Evolutionary conservation across 2,113 vertebrate species (phyloP).

Genomic region (Nymphicus hollandicus): DNA sequence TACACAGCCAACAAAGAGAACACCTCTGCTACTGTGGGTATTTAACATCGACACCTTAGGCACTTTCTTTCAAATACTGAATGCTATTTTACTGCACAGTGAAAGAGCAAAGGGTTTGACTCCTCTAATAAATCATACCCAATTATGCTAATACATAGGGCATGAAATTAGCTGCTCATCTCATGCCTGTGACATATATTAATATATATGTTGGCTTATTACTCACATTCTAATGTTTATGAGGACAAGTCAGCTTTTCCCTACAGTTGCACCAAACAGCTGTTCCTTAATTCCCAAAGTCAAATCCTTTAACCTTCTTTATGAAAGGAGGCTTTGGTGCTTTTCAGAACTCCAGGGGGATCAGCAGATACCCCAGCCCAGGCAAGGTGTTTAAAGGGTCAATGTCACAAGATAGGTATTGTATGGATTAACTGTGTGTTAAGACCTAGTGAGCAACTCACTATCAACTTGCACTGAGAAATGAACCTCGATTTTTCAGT

Average conservation of each 20-base stretch:
- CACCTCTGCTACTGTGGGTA: not conserved
- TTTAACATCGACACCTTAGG: not conserved
- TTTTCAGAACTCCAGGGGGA: not conserved
- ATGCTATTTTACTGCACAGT: not conserved
- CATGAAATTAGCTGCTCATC: constrained; percentile 28
- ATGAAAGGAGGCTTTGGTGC: not conserved
- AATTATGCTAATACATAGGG: constrained; percentile 14
- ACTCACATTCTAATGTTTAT: not conserved
- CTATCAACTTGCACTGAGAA: not conserved
- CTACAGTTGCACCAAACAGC: not conserved
- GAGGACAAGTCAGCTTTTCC: not conserved
- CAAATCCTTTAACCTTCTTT: not conserved
- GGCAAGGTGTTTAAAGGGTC: not conserved
- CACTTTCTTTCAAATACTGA: not conserved
- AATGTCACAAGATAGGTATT: not conserved
- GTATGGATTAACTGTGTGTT: not conserved
- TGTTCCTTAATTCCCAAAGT: not conserved
- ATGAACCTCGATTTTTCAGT: not conserved
- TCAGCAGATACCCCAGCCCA: not conserved
- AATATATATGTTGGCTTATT: constrained; percentile 3
- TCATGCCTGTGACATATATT: constrained; percentile 6
- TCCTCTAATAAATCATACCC: constrained; percentile 30
- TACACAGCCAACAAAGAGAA: not conserved
- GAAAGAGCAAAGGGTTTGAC: not conserved
- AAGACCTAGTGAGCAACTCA: not conserved